phyloP scores from a whole-genome alignment of 2,797 vertebrate species.

The Liasis olivaceus region DNA sequence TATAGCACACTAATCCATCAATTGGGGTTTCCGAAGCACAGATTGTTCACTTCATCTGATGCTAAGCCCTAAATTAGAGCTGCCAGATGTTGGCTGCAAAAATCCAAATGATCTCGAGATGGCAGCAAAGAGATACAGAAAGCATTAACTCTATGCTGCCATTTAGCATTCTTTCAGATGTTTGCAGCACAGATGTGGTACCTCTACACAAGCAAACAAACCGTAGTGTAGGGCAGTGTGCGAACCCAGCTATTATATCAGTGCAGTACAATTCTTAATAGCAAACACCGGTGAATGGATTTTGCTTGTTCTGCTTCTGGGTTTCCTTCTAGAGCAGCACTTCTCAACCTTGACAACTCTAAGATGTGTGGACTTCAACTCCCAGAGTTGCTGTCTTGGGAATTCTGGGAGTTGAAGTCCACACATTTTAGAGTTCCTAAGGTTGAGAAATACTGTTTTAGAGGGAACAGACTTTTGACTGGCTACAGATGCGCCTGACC shows the following conservation, averaged over 20 bases:
- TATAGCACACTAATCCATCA: not conserved
- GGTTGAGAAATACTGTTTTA: not conserved
- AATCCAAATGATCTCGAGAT: not conserved
- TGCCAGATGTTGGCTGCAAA: not conserved
- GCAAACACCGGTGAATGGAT: not conserved
- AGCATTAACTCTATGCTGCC: not conserved
- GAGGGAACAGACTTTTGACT: not conserved
- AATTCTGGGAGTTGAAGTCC: too few relatives aligned
- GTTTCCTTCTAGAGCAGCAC: not conserved
- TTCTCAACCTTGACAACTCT: too few relatives aligned
- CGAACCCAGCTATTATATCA: not conserved
- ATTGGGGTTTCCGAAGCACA: not conserved
- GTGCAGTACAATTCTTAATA: not conserved
- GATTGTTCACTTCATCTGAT: not conserved
- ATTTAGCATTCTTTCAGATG: not conserved
- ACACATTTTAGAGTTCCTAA: too few relatives aligned
- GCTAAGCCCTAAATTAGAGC: not conserved
- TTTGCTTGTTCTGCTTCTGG: not conserved
- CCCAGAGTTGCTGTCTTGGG: too few relatives aligned
- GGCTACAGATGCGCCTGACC: not conserved
- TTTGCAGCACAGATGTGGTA: not conserved
- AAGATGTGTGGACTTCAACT: too few relatives aligned
- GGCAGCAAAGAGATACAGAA: not conserved
- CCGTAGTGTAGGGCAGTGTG: not conserved
- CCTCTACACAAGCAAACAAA: not conserved